Percentiles rank a stretch among this genome's conserved stretches.
Conservation (phyloP, 2,797 vertebrate genomes). For the Alauda arvensis region DNA sequence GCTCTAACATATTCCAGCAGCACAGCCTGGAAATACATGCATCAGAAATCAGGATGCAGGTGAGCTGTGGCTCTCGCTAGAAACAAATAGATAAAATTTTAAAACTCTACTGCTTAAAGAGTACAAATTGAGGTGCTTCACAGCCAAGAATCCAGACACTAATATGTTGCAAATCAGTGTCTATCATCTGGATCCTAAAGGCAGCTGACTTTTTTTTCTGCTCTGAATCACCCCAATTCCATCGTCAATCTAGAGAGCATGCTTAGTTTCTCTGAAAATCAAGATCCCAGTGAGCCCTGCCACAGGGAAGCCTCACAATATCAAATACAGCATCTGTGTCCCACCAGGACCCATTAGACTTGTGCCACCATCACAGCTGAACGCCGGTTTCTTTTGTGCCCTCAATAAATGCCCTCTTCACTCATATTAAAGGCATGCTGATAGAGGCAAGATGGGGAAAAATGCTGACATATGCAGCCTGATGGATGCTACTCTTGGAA, state of each 20-base stretch:
- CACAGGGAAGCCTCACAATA: background rate
- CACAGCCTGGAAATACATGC: background rate
- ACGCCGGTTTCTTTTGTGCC: background rate
- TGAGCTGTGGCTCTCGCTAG: background rate
- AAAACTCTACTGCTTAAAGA: background rate
- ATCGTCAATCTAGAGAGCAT: background rate
- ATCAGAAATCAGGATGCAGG: constrained; percentile 18
- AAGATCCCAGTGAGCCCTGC: background rate
- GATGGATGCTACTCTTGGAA: background rate
- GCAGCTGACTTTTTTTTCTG: background rate
- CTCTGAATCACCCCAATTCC: background rate
- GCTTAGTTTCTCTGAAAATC: background rate
- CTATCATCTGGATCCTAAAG: background rate
- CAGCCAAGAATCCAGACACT: background rate
- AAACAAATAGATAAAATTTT: background rate
- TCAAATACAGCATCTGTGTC: background rate
- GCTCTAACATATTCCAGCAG: background rate
- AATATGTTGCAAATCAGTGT: background rate
- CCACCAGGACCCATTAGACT: background rate
- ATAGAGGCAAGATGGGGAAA: background rate
- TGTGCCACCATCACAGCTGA: background rate
- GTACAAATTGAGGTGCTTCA: background rate
- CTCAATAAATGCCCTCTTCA: background rate
- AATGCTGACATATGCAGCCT: background rate
- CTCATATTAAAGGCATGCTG: background rate